Conservation (phyloP, 2,797 vertebrate genomes). For the Leuciscus waleckii region DNA sequence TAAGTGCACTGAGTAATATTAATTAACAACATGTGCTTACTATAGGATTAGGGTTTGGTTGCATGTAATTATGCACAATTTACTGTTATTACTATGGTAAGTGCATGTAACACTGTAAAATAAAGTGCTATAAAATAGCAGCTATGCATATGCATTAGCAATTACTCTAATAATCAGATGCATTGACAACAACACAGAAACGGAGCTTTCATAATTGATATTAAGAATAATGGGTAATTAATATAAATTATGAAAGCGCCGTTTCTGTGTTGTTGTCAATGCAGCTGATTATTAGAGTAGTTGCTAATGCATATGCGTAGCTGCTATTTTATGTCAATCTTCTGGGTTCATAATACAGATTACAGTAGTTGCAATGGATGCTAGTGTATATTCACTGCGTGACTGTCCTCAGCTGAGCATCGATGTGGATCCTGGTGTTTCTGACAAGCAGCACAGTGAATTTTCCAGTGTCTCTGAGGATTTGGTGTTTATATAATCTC, state of each 20-base stretch:
- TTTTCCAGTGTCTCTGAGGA: constrained; percentile 49
- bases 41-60: too few relatives aligned
- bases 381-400: constrained; percentile 4
- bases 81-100: too few relatives aligned
- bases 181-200: too few relatives aligned
- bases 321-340: background rate
- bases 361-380: constrained; percentile 21
- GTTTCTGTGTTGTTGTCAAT: background rate
- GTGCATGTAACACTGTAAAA: too few relatives aligned
- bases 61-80: too few relatives aligned
- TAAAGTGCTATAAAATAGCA: too few relatives aligned
- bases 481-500: constrained; percentile 61
- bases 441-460: constrained; percentile 50
- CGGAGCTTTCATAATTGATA: too few relatives aligned
- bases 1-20: too few relatives aligned
- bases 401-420: background rate
- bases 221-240: too few relatives aligned
- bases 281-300: background rate
- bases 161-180: too few relatives aligned
- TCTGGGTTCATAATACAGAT: constrained; percentile 47
- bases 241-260: background rate
- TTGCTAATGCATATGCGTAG: background rate
- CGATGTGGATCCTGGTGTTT: constrained; percentile 35
- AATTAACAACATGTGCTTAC: too few relatives aligned
- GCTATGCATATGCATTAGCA: too few relatives aligned